Conservation (phyloP, 92 coral and sea anemone species). For the Palythoa caribaeorum region DNA sequence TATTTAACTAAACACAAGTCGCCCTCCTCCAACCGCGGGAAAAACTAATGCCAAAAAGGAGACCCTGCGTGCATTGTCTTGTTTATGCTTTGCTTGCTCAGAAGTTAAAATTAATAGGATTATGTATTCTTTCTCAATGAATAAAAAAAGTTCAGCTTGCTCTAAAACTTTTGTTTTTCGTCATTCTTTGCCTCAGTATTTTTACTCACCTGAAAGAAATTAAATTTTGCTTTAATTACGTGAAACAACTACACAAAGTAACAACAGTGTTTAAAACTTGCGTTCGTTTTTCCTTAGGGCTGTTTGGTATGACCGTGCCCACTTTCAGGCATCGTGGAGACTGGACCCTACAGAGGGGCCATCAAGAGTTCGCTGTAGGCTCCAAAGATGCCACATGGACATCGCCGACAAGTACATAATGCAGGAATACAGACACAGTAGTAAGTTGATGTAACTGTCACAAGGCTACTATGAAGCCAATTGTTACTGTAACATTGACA, state of each 20-base stretch:
- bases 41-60: neutral
- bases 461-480: neutral
- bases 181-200: too few relatives aligned
- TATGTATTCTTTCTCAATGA: too few relatives aligned
- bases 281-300: slow-evolving; percentile 62
- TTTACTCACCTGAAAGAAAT: neutral
- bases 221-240: neutral
- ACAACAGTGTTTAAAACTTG: neutral
- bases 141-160: neutral
- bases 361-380: slow-evolving; percentile 91
- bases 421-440: slow-evolving; percentile 76
- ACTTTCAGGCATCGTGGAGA: slow-evolving; percentile 93
- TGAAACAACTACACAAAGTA: neutral
- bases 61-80: too few relatives aligned
- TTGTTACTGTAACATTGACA: neutral
- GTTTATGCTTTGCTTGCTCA: too few relatives aligned
- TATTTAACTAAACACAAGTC: neutral
- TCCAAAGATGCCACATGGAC: slow-evolving; percentile 94
- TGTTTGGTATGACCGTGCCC: slow-evolving; percentile 90
- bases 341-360: slow-evolving; percentile 99
- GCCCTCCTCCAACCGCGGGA: neutral
- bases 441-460: slow-evolving; percentile 63
- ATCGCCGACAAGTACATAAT: slow-evolving; percentile 81
- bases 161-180: neutral
- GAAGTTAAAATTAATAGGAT: too few relatives aligned